These are phyloP conservation scores for Ooceraea biroi DNA, from an alignment of 1,140 invertebrate genomes.

Conservation along the genomic window DNA sequence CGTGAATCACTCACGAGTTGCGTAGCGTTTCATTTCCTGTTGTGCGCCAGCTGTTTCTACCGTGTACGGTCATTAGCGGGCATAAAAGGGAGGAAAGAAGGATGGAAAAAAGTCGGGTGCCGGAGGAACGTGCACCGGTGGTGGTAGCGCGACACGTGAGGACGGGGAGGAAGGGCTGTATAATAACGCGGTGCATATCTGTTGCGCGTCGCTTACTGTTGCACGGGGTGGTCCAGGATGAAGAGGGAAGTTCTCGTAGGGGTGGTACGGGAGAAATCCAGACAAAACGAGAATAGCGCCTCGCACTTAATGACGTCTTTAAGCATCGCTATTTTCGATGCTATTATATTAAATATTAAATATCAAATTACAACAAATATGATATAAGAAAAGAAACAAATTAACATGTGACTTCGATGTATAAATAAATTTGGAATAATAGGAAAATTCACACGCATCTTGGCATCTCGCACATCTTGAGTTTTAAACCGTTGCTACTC, in stretches of 20 bases:
- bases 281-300: conserved; percentile 4
- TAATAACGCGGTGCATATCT: conserved; percentile 65
- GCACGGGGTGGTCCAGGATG: conserved; percentile 12
- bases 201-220: conserved; percentile 66
- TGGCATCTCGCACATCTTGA: too few species aligned
- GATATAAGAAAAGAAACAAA: too few species aligned
- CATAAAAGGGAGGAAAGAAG: conserved; percentile 44
- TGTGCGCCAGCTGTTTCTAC: conserved; percentile 73
- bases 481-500: not conserved
- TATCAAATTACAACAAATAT: not conserved
- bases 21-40: conserved; percentile 75
- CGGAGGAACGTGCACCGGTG: conserved; percentile 7
- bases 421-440: too few species aligned
- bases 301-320: conserved; percentile 28
- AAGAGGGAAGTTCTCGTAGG: conserved; percentile 11
- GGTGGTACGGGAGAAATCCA: conserved; percentile 28
- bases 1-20: conserved; percentile 80
- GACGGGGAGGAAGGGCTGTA: conserved; percentile 14
- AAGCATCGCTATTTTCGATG: not conserved
- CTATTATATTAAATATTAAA: not conserved
- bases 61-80: conserved; percentile 71
- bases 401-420: too few species aligned
- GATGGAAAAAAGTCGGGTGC: conserved; percentile 42
- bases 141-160: conserved; percentile 32
- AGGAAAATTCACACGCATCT: too few species aligned